Base-by-base conservation (phyloP, 2,888 invertebrate genomes). In the Apoderus coryli region DNA sequence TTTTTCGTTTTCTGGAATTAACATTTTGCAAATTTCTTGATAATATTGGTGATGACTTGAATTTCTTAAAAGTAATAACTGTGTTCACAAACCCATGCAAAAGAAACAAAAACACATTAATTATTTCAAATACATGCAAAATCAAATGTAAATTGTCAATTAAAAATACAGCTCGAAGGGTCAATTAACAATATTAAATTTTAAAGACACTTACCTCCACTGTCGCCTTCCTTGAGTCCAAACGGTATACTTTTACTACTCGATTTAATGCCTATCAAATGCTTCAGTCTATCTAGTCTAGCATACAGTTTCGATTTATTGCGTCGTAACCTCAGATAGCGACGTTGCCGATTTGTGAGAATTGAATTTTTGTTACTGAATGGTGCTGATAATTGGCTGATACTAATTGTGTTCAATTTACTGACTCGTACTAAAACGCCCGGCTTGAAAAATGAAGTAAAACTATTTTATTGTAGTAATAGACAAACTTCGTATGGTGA, bases 351-450 rank as follows among this genome's bases (percentile, higher is more conserved):
- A 22, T 41, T 41, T 13, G 42, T 37, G 4, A 38, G 41, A 16
- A 37, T 35, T 9, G 43, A 39, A 3, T 49, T 47, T 2, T 51
- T 47, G 2, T 46, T 45, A 27, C 47, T 49, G 38, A 49, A 52
- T 35, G 45, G 50, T 14, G 39, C 39, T 15, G 48, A 41, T 31
- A 53, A 42, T 40, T 54, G 54, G 34, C 49, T 52, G 39, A 49
- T 50, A 41, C 49, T 56, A 30, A 69, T 59, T 44, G 77, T 79
- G 55, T 81, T 78, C 54, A 78, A 73, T 33, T 81, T 80, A 60
- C 85, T 85, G 13, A 86, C 77, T 54, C 88, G 88, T 27, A 88
- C 78, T 48, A 88, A 65, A 31, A 88, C 85, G 30, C 88, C 88
- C 3, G 88, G 36, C n/a, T n/a, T n/a, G n/a, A n/a, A n/a, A n/a